Conservation (phyloP, 2,113 vertebrate genomes). For the Psilopogon haemacephalus region DNA sequence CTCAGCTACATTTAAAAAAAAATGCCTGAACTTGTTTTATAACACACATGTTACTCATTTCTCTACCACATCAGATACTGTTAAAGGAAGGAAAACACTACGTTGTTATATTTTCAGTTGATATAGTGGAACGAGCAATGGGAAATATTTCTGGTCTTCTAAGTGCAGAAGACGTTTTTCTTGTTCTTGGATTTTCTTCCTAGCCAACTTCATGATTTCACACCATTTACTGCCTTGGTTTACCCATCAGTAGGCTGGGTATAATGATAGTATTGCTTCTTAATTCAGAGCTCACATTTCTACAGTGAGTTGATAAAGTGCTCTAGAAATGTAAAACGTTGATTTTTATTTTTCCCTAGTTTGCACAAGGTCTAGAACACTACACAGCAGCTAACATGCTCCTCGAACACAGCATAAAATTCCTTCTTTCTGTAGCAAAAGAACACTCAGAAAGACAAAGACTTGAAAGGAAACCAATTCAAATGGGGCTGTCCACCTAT, state of each 20-base stretch:
- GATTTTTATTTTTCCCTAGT: background rate
- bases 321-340: background rate
- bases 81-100: background rate
- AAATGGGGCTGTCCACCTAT: background rate
- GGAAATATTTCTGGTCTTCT: background rate
- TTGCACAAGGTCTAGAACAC: background rate
- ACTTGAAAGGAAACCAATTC: background rate
- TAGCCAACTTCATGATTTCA: background rate
- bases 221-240: background rate
- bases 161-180: background rate
- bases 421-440: background rate
- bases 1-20: background rate
- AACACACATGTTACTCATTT: background rate
- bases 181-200: background rate
- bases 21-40: background rate
- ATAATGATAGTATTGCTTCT: background rate
- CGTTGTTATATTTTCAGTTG: background rate
- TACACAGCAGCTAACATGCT: background rate
- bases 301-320: background rate
- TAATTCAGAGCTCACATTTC: slow-evolving; percentile 6
- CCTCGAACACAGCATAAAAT: background rate
- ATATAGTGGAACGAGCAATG: background rate
- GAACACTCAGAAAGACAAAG: background rate
- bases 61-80: background rate
- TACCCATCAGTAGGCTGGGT: background rate